Conservation (phyloP, 2,888 invertebrate genomes). For the Protophormia terraenovae region DNA sequence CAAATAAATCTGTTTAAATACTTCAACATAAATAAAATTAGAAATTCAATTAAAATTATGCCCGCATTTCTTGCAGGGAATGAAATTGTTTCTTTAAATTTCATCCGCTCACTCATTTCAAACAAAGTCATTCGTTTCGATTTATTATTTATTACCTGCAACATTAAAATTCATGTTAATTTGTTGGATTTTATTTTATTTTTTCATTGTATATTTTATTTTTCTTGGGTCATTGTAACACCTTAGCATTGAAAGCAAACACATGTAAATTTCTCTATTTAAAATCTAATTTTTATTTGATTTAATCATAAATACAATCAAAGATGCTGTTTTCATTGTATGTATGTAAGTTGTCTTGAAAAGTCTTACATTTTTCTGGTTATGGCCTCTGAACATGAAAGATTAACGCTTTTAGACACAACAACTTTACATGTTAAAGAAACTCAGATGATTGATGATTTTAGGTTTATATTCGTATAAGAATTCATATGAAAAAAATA, state of each 20-base stretch:
- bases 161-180: constrained; percentile 20
- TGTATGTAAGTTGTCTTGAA: not conserved
- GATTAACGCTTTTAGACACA: constrained; percentile 57
- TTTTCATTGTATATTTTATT: not conserved
- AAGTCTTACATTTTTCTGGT: not conserved
- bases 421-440: constrained; percentile 46
- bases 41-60: constrained; percentile 16
- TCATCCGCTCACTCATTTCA: not conserved
- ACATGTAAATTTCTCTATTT: constrained; percentile 46
- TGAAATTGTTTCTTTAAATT: not conserved
- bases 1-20: not conserved
- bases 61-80: not conserved
- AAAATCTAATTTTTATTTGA: not conserved
- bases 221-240: constrained; percentile 33
- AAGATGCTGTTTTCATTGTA: constrained; percentile 8
- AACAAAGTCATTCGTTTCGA: not conserved
- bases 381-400: constrained; percentile 29
- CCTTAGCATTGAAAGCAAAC: constrained; percentile 33
- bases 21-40: not conserved
- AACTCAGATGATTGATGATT: constrained; percentile 57
- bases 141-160: constrained; percentile 32
- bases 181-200: constrained; percentile 11
- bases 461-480: not conserved
- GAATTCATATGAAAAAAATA: constrained; percentile 19
- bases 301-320: constrained; percentile 49